Evolutionary conservation across 1,140 invertebrate species (phyloP).

Genomic region (Goniozus legneri): DNA sequence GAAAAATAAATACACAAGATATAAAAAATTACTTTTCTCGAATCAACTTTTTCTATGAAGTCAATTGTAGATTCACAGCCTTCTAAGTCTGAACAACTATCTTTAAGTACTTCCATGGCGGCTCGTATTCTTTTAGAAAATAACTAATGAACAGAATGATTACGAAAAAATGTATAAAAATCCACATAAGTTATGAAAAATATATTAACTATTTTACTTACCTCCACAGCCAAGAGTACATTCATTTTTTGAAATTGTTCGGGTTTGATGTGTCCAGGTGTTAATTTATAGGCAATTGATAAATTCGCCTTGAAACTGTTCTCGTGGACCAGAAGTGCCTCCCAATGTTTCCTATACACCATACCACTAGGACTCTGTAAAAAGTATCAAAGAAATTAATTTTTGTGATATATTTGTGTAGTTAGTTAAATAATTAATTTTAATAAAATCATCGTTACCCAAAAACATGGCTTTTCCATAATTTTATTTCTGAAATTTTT

Average conservation of each 20-base stretch:
- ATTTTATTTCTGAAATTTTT: conserved; percentile 11
- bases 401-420: neutral
- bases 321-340: conserved; percentile 2
- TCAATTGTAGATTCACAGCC: no score
- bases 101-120: no score
- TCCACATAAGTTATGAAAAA: no score
- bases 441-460: neutral
- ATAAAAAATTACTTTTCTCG: no score
- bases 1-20: no score
- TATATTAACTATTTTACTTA: neutral
- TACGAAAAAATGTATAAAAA: no score
- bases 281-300: conserved; percentile 9
- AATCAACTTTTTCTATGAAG: no score
- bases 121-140: no score
- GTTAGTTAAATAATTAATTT: neutral
- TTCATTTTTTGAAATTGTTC: neutral
- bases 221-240: neutral
- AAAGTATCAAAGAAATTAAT: neutral
- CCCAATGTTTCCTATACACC: conserved; percentile 7
- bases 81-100: no score
- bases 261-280: conserved; percentile 2
- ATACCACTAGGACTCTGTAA: conserved; percentile 11
- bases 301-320: neutral
- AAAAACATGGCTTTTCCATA: neutral
- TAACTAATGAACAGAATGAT: no score